Conservation (phyloP, 1,140 invertebrate species). For the Lutraria rhynchaena region DNA sequence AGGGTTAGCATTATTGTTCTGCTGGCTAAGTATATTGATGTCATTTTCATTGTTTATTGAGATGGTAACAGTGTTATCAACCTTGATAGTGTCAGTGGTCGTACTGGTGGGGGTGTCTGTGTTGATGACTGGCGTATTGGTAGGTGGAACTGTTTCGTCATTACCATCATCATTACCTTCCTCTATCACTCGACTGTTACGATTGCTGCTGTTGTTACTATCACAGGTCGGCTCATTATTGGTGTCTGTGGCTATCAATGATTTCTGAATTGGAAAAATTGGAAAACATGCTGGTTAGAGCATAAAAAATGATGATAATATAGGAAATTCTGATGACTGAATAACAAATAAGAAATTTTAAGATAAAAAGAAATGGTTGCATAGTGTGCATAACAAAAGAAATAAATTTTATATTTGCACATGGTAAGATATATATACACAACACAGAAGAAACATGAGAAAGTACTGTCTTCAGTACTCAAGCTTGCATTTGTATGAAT, state of each 20-base stretch:
- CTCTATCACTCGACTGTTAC: constrained; percentile 23
- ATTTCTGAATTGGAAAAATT: constrained; percentile 14
- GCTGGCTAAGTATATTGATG: constrained; percentile 51
- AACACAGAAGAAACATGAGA: no score
- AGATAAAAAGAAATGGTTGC: no score
- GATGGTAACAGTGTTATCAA: constrained; percentile 44
- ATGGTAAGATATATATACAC: no score
- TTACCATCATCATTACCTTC: constrained; percentile 20
- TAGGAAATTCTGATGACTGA: no score
- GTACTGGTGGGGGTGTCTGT: constrained; percentile 31
- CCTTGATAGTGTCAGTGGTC: constrained; percentile 23
- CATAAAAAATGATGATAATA: no score
- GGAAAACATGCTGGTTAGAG: no score
- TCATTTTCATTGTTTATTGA: constrained; percentile 49
- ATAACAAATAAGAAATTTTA: no score
- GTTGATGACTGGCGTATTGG: constrained; percentile 5
- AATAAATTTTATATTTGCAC: no score
- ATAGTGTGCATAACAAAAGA: no score
- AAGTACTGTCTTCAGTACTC: no score
- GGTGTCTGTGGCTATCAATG: constrained; percentile 37
- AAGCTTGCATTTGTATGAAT: no score
- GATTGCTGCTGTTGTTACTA: constrained; percentile 46
- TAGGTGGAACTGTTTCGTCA: constrained; percentile 51
- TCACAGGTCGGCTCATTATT: constrained; percentile 52
- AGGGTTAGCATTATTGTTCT: constrained; percentile 58